phyloP scores from a whole-genome alignment of 1,140 invertebrate species.

The Sminthurinus signatus region DNA sequence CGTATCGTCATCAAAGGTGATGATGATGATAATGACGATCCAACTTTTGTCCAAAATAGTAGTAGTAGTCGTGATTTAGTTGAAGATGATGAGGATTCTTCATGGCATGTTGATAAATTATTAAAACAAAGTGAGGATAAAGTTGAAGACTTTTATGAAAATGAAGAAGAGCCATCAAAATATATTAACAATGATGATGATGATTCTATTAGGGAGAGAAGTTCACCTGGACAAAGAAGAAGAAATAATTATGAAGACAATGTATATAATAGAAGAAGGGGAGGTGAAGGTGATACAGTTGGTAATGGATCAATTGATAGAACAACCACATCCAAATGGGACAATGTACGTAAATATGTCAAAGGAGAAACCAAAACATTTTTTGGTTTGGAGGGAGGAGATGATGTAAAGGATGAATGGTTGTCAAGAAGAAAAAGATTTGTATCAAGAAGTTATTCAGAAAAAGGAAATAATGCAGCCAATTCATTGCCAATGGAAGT shows the following conservation, averaged over 20 bases:
- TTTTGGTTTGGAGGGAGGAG: conserved; percentile 34
- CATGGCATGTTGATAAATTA: conserved; percentile 25
- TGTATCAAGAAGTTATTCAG: conserved; percentile 37
- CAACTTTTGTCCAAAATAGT: not conserved
- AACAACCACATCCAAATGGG: conserved; percentile 28
- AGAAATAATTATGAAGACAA: no score
- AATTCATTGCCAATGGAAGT: no score
- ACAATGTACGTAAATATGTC: conserved; percentile 26
- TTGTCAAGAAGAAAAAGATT: conserved; percentile 37
- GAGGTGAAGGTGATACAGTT: conserved; percentile 15
- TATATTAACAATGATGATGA: no score
- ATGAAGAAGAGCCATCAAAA: conserved; percentile 14
- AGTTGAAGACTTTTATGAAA: conserved; percentile 2
- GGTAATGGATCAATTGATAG: conserved; percentile 2
- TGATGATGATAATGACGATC: not conserved
- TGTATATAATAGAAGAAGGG: conserved; percentile 21
- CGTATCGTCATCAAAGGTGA: not conserved
- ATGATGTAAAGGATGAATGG: conserved; percentile 40
- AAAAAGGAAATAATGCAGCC: conserved; percentile 35
- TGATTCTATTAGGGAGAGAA: no score
- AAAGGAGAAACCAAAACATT: conserved; percentile 34
- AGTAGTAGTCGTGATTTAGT: not conserved
- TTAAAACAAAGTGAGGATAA: conserved; percentile 30
- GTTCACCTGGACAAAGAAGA: no score
- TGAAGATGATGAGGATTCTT: conserved; percentile 11